Evolutionary conservation across 2,113 vertebrate species (phyloP).

Genomic region (Centropus unirufus): DNA sequence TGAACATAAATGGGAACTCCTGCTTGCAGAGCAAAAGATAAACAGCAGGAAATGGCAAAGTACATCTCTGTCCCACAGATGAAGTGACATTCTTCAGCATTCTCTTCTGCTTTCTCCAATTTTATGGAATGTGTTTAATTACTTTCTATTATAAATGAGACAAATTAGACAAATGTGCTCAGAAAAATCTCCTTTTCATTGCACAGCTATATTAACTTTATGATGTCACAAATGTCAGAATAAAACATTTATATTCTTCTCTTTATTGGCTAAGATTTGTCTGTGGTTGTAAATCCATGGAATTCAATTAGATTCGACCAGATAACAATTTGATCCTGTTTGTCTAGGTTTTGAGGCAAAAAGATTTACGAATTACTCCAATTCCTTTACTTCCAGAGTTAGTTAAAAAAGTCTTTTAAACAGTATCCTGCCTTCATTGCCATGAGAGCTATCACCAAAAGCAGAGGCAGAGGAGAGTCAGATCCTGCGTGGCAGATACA

Average conservation of each 20-base stretch:
- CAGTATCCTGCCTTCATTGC: background rate
- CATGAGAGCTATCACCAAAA: background rate
- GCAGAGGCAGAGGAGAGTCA: background rate
- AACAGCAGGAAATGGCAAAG: conserved; percentile 61
- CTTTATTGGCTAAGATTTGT: conserved; percentile 35
- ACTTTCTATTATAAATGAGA: conserved; percentile 39
- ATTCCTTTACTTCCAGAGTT: conserved; percentile 28
- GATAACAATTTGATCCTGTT: conserved; percentile 38
- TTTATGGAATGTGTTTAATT: conserved; percentile 54
- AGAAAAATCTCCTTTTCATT: conserved; percentile 31
- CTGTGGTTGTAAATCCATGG: conserved; percentile 36
- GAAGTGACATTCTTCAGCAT: conserved; percentile 13
- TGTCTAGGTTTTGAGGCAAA: conserved; percentile 9
- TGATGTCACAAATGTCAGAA: conserved; percentile 49
- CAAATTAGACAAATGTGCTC: conserved; percentile 50
- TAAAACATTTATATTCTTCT: conserved; percentile 44
- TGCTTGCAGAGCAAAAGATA: conserved; percentile 41
- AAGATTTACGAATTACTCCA: conserved; percentile 43
- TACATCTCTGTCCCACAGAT: background rate
- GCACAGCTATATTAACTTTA: conserved; percentile 45
- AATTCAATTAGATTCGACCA: conserved; percentile 48
- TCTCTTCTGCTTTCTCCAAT: conserved; percentile 31
- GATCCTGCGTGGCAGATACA: background rate
- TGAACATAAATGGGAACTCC: conserved; percentile 56
- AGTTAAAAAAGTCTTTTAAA: conserved; percentile 5